Evolutionary conservation across 2,113 vertebrate species (phyloP).

Genomic region (Prolemur simus): DNA sequence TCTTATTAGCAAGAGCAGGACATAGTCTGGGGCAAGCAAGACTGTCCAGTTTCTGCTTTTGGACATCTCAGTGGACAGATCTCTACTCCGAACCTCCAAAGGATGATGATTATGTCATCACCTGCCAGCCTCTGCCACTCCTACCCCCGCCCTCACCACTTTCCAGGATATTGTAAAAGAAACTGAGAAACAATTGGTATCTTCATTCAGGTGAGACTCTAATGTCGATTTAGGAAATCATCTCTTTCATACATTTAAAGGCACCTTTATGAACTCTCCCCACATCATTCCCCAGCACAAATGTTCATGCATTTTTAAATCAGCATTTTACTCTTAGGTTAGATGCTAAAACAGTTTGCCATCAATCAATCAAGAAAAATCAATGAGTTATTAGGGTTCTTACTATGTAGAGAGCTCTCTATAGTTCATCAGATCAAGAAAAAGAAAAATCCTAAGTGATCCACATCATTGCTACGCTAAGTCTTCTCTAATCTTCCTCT

Average conservation of each 20-base stretch:
- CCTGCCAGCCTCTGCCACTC: neutral
- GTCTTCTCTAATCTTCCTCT: neutral
- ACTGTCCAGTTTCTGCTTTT: neutral
- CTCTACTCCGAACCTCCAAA: neutral
- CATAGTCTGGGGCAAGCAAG: neutral
- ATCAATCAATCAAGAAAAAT: too few species aligned
- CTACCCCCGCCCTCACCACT: fast-evolving
- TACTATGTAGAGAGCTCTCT: neutral
- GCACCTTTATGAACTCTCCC: neutral
- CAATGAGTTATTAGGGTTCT: neutral
- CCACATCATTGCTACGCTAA: neutral
- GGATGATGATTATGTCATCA: neutral
- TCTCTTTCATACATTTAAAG: neutral
- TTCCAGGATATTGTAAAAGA: neutral
- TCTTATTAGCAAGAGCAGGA: neutral
- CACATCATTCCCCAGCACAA: neutral
- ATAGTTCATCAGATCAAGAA: neutral
- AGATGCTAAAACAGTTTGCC: neutral
- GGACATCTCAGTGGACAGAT: neutral
- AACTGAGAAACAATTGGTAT: neutral
- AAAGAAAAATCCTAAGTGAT: neutral
- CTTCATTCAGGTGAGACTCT: neutral
- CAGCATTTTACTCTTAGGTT: neutral
- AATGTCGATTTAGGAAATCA: neutral
- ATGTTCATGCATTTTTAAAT: constrained; percentile 5